Percentiles rank a stretch among this genome's conserved stretches.
Conservation (phyloP, 2,797 vertebrate species). For the Cyclura pinguis region DNA sequence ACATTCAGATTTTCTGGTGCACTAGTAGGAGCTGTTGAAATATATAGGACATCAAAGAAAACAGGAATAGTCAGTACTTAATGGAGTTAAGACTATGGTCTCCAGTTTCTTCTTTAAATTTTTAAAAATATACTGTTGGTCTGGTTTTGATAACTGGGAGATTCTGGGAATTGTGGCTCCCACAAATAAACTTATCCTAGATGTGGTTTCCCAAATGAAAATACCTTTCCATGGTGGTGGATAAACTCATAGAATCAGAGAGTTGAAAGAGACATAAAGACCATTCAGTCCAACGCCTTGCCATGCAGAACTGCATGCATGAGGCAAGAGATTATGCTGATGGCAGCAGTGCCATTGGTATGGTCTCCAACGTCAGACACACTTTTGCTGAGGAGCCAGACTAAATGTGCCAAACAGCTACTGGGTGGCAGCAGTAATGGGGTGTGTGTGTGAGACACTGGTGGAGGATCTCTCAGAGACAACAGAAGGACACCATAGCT, state of each 20-base stretch:
- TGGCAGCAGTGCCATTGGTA: no score
- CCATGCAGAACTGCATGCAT: background rate
- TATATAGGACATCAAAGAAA: background rate
- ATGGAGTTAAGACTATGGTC: background rate
- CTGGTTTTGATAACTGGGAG: background rate
- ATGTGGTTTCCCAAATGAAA: background rate
- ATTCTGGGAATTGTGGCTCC: background rate
- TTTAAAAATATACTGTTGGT: background rate
- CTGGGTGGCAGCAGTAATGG: no score
- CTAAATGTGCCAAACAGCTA: no score
- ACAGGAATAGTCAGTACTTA: slow-evolving; percentile 10
- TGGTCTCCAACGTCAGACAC: no score
- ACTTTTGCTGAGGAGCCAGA: no score
- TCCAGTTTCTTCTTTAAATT: background rate
- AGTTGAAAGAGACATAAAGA: no score
- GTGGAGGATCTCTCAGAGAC: no score
- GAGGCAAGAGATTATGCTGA: no score
- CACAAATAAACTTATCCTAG: background rate
- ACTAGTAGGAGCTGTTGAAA: slow-evolving; percentile 87
- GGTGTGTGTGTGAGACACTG: no score
- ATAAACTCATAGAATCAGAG: no score
- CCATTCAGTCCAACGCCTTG: no score
- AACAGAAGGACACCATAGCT: no score
- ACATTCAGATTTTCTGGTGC: slow-evolving; percentile 96
- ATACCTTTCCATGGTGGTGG: background rate